Percentiles rank a stretch among this genome's conserved stretches.
Conservation (phyloP, 2,888 invertebrate genomes). For the Anoncus sp. region DNA sequence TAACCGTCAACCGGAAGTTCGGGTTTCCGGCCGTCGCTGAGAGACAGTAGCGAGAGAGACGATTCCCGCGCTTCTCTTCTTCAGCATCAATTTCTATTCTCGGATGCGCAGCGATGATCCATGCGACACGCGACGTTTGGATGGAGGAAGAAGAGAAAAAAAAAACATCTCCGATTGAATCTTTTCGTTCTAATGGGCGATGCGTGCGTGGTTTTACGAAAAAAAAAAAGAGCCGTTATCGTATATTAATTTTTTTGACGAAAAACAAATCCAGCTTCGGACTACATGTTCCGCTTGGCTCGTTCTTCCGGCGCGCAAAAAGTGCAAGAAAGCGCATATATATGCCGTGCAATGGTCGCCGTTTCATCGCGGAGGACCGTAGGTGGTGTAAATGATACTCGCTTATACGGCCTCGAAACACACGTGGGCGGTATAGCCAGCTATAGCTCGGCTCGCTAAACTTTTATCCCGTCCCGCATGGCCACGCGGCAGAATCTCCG, state of each 20-base stretch:
- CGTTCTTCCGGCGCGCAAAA: too few species aligned
- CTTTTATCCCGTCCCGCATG: too few species aligned
- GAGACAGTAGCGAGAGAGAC: conserved; percentile 48
- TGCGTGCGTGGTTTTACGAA: not conserved
- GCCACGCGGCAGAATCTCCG: too few species aligned
- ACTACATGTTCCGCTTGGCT: too few species aligned
- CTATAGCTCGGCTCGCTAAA: conserved; percentile 12
- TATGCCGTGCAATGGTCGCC: too few species aligned
- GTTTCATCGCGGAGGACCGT: conserved; percentile 17
- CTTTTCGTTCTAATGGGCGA: conserved; percentile 1
- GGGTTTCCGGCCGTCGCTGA: conserved; percentile 61
- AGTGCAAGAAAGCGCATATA: conserved; percentile 50
- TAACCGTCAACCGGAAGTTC: conserved; percentile 64
- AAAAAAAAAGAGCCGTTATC: too few species aligned
- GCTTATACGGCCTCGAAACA: conserved; percentile 70
- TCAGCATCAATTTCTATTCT: conserved; percentile 63
- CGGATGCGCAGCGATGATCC: conserved; percentile 45
- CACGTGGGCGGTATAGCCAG: conserved; percentile 61
- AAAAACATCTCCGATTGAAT: conserved; percentile 21
- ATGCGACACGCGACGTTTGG: conserved; percentile 8
- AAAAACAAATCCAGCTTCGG: too few species aligned
- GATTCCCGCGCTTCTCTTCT: conserved; percentile 28
- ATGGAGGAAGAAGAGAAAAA: not conserved
- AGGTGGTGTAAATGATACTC: conserved; percentile 67
- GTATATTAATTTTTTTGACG: too few species aligned